Base-by-base conservation (phyloP, 2,113 vertebrate genomes). In the Colinus virginianus region DNA sequence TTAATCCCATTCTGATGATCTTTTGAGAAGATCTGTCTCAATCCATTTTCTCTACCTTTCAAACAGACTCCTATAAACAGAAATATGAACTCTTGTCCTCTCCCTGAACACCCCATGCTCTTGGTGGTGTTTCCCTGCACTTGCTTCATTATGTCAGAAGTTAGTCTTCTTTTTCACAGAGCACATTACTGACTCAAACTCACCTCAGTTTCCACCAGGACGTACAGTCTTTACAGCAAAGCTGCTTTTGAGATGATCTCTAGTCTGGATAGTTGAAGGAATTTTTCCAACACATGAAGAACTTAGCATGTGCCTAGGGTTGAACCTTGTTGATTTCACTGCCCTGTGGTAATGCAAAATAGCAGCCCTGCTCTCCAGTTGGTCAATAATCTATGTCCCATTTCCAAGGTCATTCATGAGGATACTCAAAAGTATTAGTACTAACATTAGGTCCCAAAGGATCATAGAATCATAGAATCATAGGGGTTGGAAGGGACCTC, bases 401-500 rank as follows among this genome's bases (percentile, higher is more conserved):
- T 13, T 61, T 7, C 8, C 30, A 43, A 51, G 19, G n/a, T 36
- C 48, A 61, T 69, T 69, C 38, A 7, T 30, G 72, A 68, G 49
- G 28, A 18, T 30, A 26, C 6, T 79, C 34, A 83, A 43, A 5
- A 49, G 15, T 36, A 67, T 17, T 14, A 2, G 46, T 53, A 17
- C 11, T 0, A 1, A 2, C 10, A 62, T 42, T 38, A 32, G 61
- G 26, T 46, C 26, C 42, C 62, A 28, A 55, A 2, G 4, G 6
- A 45, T 32, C 36, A 36, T 36, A 36, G 36, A 36, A 36, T 36
- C 36, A 36, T 36, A 36, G 36, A 36, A 36, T 36, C 36, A 36
- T 36, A 36, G 36, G 36, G 36, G 36, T 36, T 36, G 36, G 36
- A 36, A 36, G 36, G 36, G 36, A 36, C 36, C 36, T 36, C 36